Base-by-base conservation (phyloP, 2,888 invertebrate genomes). In the Odontocerum albicorne region DNA sequence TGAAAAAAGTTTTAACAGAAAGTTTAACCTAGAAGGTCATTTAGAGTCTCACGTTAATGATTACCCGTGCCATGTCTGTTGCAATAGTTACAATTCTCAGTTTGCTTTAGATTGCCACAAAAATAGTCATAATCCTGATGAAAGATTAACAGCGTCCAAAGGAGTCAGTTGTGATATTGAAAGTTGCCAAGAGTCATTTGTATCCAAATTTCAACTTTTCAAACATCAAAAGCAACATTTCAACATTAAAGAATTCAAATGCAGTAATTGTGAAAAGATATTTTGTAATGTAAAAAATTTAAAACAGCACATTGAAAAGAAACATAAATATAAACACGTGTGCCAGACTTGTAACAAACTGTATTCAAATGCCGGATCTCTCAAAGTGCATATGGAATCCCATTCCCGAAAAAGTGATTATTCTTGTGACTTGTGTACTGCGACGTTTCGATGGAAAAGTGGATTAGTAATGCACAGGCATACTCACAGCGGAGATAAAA, bases 311-410 rank as follows among this genome's bases (percentile, higher is more conserved):
- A 43, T 55, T 38, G 60, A 62, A 38, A 46, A 45, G 17, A 63
- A 63, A 35, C 54, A 55, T 20, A 35, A 45, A 10, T n/a, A n/a
- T n/a, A 49, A 54, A n/a, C 60, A 52, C 8, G 42, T 40, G 7
- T 66, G 66, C 39, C 32, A 55, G 6, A 57, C 62, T 21, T 66
- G 66, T 38, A 51, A 59, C 4, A 64, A 65, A 55, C n/a, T 19
- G 2, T 19, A 31, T 15, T 45, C 45, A 10, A 33, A 3, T 33
- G 10, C 7, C 3, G 7, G 4, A 7, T 3, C 33, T 4, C 13
- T 45, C 4, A 45, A 19, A 12, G 17, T 17, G 15, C 45, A 45
- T 19, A 16, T 19, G 33, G 13, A 27, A 12, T 7, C 43, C 21
- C 51, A 51, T 22, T 20, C 35, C 35, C 12, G 12, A 4, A 27